Evolutionary conservation across 2,888 invertebrate species (phyloP), one percentile per base, ranked within the genome.

Genomic region (Vanessa cardui): DNA sequence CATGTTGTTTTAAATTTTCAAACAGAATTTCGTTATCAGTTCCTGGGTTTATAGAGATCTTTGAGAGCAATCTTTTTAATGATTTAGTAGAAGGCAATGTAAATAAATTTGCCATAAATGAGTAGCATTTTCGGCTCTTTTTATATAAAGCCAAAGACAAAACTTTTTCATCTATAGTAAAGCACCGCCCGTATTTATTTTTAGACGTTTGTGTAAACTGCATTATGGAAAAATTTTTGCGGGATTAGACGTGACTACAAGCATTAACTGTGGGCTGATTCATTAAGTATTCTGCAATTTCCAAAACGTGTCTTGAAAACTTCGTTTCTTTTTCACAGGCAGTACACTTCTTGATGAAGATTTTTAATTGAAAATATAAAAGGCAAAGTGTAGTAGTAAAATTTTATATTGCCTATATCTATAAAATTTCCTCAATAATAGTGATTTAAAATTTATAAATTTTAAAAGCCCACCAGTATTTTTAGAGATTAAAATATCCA

Each of bases 151-250:
- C 16, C 20, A 52, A 21, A 20, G 52, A 52, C 21, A 52, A 21
- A 8, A 67, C 49, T 58, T 70, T 58, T 58, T 58, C 62, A 33
- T 60, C 58, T 8, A 58, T 52, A 7, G 50, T 52, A 21, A 62
- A 62, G 2, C 62, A 52, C 16, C 52, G 50, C n/a, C 62, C 62
- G 33, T 52, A 52, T 16, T 50, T 9, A 12, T 62, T 62, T 62
- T 52, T 61, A 12, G 6, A n/a, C 3, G 50, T 31, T 52, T 50
- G 18, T 6, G 12, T 16, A 47, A 49, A 61, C 50, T 61, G 61
- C 61, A 49, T 61, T 2, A 18, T 47, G 26, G 39, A 18, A 49
- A 61, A 49, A 61, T 26, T 49, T 49, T 21, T 31, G 49, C 46
- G 16, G 61, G 49, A 21, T 21, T 15, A 20, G 50, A 31, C 49